A percentile compares a stretch with the other conserved stretches of the same genome.
phyloP scores from a whole-genome alignment of 1,140 invertebrate species.

The Plutomurus gul region DNA sequence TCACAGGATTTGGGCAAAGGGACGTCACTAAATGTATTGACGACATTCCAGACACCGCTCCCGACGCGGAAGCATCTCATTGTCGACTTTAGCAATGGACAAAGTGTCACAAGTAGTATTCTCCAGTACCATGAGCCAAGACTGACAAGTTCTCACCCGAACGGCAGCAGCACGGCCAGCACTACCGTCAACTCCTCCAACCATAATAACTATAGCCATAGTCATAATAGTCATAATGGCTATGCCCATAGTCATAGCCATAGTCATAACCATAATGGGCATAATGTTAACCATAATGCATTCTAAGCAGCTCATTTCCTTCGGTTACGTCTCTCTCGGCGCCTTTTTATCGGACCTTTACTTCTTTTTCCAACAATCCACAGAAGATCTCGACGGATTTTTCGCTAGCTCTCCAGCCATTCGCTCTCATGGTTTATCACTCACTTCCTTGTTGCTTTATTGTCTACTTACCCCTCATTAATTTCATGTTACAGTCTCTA shows the following conservation, averaged over 20 bases:
- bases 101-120: constrained; percentile 47
- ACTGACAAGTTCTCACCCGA: constrained; percentile 41
- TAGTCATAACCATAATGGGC: constrained; percentile 42
- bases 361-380: background rate
- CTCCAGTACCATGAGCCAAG: constrained; percentile 51
- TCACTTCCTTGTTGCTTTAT: background rate
- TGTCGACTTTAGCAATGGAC: constrained; percentile 49
- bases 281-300: constrained; percentile 46
- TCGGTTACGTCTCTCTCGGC: background rate
- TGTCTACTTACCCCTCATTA: background rate
- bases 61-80: constrained; percentile 49
- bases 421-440: background rate
- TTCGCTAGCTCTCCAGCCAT: background rate
- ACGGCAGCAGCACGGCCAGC: constrained; percentile 10
- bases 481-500: too few species aligned
- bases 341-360: background rate
- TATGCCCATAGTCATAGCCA: constrained; percentile 39
- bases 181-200: constrained; percentile 23
- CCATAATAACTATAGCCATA: constrained; percentile 30
- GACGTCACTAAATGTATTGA: constrained; percentile 48
- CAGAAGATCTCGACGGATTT: background rate
- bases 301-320: constrained; percentile 31
- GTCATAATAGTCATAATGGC: constrained; percentile 16
- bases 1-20: constrained; percentile 50
- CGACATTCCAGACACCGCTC: constrained; percentile 53